phyloP scores from a whole-genome alignment of 1,140 invertebrate species.

The Sitophilus oryzae region DNA sequence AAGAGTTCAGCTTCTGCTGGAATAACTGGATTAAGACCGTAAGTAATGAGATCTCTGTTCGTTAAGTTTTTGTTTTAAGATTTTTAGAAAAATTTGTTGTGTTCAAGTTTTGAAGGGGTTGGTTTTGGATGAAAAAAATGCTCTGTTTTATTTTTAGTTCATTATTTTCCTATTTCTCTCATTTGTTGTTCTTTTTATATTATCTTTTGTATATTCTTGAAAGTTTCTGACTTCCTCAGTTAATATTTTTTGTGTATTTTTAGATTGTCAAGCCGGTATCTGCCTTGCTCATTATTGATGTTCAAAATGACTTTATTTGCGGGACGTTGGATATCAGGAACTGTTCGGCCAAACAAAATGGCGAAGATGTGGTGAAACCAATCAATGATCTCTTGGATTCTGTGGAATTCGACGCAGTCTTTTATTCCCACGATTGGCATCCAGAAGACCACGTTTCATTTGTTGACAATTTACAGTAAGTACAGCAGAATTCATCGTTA shows the following conservation, averaged over 20 bases:
- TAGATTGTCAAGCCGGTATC: constrained; percentile 49
- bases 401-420: constrained; percentile 61
- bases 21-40: constrained; percentile 46
- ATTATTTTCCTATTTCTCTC: too few species aligned
- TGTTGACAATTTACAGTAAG: constrained; percentile 57
- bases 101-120: too few species aligned
- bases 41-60: constrained; percentile 12
- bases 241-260: too few species aligned
- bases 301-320: constrained; percentile 80
- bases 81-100: too few species aligned
- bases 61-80: background rate
- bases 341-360: constrained; percentile 61
- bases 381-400: constrained; percentile 65
- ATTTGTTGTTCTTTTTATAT: too few species aligned
- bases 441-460: constrained; percentile 76
- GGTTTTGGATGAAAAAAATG: too few species aligned
- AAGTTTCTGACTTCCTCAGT: too few species aligned
- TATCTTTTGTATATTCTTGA: too few species aligned
- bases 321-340: constrained; percentile 64
- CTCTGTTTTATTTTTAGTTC: too few species aligned
- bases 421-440: constrained; percentile 79
- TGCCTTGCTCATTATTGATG: constrained; percentile 69
- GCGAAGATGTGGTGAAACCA: constrained; percentile 56
- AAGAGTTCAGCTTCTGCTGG: constrained; percentile 51
- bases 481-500: background rate